Evolutionary conservation across 2,113 vertebrate genomes (phyloP), one percentile per base, ranked within the genome.

Genomic region (Gobio gobio): DNA sequence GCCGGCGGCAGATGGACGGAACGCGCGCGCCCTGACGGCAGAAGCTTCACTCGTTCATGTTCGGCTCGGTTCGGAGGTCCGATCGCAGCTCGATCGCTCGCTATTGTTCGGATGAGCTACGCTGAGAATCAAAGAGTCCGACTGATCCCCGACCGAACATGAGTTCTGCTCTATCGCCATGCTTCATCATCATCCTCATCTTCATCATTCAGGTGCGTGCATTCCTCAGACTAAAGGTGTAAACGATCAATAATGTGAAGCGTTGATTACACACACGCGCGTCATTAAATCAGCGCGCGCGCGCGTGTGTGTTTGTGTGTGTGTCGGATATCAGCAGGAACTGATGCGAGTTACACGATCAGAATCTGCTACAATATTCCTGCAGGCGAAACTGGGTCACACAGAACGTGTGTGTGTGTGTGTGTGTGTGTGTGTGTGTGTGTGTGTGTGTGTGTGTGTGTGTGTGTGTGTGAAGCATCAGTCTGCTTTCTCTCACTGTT

Each of bases 71-170:
- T 68, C 79, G 61, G 63, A 22, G 59, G 14, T 66, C 61, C 40
- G 24, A 33, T 49, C 79, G 89, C 90, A 88, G 83, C 90, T 90
- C 89, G 91, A 89, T 93, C 91, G 86, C 74, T 89, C 91, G 91
- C 92, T 92, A 93, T 94, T 94, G 94, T 94, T 94, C 92, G 91
- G 91, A 93, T 91, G 92, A 86, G 90, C 90, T 89, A 91, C 74
- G 77, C 78, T 79, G 86, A 88, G 63, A 78, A 78, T 88, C 70
- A 85, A 59, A 73, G 73, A 75, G 73, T 7, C 26, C 76, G 56
- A 43, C 24, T 56, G 33, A 59, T 78, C 59, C 76, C 76, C 51
- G 61, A 63, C n/a, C 59, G 59, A 82, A 36, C 47, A 82, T 72
- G 80, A 82, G 49, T 72, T 20, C 64, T 33, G 64, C 61, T 33